These are phyloP conservation scores for Hippocampus barbouri DNA, from an alignment of 2,113 vertebrate genomes.

Conservation along the genomic window DNA sequence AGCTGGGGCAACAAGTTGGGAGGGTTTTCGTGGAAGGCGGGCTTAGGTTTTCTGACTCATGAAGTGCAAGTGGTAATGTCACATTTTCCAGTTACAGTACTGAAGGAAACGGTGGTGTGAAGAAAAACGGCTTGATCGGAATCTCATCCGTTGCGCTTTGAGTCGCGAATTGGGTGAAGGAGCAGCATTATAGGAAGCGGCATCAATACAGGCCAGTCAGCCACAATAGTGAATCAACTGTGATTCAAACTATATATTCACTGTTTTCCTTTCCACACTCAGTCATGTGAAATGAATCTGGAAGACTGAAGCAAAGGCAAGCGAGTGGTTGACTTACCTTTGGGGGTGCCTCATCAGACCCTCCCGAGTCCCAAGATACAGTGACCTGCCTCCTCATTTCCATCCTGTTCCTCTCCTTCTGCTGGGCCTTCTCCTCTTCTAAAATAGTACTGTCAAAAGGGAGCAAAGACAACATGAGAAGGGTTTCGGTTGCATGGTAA, in stretches of 20 bases:
- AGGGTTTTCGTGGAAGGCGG: conserved; percentile 1
- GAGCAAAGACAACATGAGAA: not conserved
- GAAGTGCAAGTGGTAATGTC: not conserved
- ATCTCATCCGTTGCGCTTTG: not conserved
- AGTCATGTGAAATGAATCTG: not conserved
- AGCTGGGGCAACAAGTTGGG: conserved; percentile 55
- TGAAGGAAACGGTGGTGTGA: not conserved
- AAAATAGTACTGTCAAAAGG: conserved; percentile 82
- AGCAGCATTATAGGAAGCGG: not conserved
- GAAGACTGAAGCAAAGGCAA: not conserved
- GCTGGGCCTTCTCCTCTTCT: conserved; percentile 94
- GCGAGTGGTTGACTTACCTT: conserved; percentile 76
- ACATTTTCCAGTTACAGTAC: not conserved
- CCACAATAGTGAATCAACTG: not conserved
- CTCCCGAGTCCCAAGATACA: conserved; percentile 93
- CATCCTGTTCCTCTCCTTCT: conserved; percentile 94
- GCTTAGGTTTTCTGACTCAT: not conserved
- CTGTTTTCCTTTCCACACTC: not conserved
- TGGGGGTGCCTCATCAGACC: conserved; percentile 92
- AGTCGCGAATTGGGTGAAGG: not conserved
- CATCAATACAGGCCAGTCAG: not conserved
- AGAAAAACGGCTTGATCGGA: not conserved
- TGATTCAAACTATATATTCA: not conserved
- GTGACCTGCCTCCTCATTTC: conserved; percentile 94
- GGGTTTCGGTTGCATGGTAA: not conserved